These are phyloP conservation scores for Beaufortia kweichowensis DNA, from an alignment of 2,113 vertebrate genomes.

Conservation along the genomic window DNA sequence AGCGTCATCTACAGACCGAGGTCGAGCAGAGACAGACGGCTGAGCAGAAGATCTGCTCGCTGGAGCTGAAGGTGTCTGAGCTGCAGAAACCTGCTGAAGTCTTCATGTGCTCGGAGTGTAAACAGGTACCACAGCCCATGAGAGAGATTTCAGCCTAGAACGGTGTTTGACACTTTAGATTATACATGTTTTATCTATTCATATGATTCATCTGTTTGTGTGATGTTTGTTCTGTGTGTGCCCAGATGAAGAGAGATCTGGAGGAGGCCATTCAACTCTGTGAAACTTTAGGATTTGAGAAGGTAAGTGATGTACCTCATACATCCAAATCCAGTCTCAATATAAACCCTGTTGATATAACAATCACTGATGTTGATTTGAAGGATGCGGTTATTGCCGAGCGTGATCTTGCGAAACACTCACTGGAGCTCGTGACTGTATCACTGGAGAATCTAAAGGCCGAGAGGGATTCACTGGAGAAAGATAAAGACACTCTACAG, in stretches of 20 bases:
- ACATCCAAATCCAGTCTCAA: no score
- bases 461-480: slow-evolving; percentile 68
- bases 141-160: not conserved
- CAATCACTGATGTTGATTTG: not conserved
- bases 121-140: slow-evolving; percentile 56
- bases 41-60: slow-evolving; percentile 32
- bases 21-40: slow-evolving; percentile 54
- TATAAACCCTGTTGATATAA: not conserved
- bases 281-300: slow-evolving; percentile 78
- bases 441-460: slow-evolving; percentile 71
- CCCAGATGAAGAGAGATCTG: slow-evolving; percentile 71
- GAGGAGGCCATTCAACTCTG: slow-evolving; percentile 81
- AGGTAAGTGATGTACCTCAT: slow-evolving; percentile 63
- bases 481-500: slow-evolving; percentile 73
- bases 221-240: not conserved
- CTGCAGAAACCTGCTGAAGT: slow-evolving; percentile 48
- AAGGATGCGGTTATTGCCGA: slow-evolving; percentile 47
- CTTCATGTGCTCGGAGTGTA: not conserved
- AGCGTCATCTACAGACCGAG: slow-evolving; percentile 54
- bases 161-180: not conserved
- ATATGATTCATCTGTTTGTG: not conserved
- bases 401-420: slow-evolving; percentile 39
- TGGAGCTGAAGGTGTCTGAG: slow-evolving; percentile 51
- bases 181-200: not conserved
- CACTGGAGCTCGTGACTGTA: slow-evolving; percentile 58